Conservation (phyloP, 2,888 invertebrate species). For the Gymnosoma rotundatum region DNA sequence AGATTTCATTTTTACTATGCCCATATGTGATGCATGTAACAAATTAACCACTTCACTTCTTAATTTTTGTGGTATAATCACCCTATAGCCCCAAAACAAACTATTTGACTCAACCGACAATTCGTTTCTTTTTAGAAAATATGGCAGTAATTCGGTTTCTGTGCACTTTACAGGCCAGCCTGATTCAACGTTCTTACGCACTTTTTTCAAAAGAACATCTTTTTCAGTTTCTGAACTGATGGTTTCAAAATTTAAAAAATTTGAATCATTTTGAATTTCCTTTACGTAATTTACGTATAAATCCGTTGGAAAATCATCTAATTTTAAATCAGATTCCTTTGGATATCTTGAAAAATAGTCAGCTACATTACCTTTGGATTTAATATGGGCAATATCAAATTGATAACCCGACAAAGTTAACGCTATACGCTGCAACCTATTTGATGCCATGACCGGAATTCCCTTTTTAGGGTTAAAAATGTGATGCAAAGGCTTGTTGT, state of each 20-base stretch:
- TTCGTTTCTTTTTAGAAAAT: slow-evolving; percentile 51
- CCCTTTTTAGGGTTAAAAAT: slow-evolving; percentile 58
- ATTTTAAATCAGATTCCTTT: background rate
- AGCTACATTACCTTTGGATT: too few relatives aligned
- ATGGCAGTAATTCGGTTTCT: slow-evolving; percentile 41
- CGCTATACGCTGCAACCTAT: slow-evolving; percentile 69
- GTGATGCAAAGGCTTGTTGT: slow-evolving; percentile 53
- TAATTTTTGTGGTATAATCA: slow-evolving; percentile 53
- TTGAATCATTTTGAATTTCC: background rate
- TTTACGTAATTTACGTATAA: slow-evolving; percentile 25
- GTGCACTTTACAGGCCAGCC: slow-evolving; percentile 44
- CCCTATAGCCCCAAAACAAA: slow-evolving; percentile 54
- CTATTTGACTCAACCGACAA: slow-evolving; percentile 50
- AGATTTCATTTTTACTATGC: slow-evolving; percentile 62
- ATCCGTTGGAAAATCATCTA: background rate
- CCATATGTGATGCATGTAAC: slow-evolving; percentile 63
- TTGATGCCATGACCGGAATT: slow-evolving; percentile 74
- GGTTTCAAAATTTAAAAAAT: slow-evolving; percentile 21
- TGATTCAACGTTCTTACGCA: background rate
- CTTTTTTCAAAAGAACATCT: slow-evolving; percentile 21
- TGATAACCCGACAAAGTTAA: too few relatives aligned
- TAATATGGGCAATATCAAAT: too few relatives aligned
- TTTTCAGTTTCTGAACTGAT: slow-evolving; percentile 1
- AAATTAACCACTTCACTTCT: slow-evolving; percentile 67
- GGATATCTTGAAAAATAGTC: slow-evolving; percentile 72